These are phyloP conservation scores for Eulithis testata DNA, from an alignment of 2,888 invertebrate species.

Conservation along the genomic window DNA sequence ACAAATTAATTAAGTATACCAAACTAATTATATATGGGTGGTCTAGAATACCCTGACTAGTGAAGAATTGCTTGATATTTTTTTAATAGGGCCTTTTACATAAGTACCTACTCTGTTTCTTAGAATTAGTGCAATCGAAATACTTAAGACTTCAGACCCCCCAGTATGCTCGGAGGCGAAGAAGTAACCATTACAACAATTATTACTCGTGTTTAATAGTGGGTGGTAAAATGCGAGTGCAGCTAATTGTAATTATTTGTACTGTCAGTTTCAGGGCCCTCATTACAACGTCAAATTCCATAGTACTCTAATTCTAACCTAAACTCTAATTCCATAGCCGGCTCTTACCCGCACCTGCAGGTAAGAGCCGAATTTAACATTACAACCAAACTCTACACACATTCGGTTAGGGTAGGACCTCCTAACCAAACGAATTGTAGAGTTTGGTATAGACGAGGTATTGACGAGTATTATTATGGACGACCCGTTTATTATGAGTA, in stretches of 20 bases:
- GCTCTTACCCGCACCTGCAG: too few species aligned
- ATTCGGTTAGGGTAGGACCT: too few species aligned
- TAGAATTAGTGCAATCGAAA: background rate
- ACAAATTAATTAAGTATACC: constrained; percentile 15
- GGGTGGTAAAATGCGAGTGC: constrained; percentile 1
- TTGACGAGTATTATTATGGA: too few species aligned
- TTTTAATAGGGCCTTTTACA: constrained; percentile 9
- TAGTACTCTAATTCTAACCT: too few species aligned
- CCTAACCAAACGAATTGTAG: too few species aligned
- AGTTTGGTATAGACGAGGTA: too few species aligned
- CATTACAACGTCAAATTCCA: too few species aligned
- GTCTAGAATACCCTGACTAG: constrained; percentile 10
- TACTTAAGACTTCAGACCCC: background rate
- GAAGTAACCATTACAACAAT: background rate
- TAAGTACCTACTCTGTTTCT: background rate
- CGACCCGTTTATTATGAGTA: too few species aligned
- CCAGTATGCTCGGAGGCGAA: background rate
- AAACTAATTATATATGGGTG: constrained; percentile 24
- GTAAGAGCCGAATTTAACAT: too few species aligned
- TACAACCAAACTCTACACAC: too few species aligned
- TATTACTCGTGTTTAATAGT: background rate
- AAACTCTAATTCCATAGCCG: too few species aligned
- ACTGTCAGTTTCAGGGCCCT: background rate
- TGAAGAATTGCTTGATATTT: constrained; percentile 6
- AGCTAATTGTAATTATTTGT: background rate